phyloP scores from a whole-genome alignment of 2,888 invertebrate genomes.

The Ophonus ardosiacus region DNA sequence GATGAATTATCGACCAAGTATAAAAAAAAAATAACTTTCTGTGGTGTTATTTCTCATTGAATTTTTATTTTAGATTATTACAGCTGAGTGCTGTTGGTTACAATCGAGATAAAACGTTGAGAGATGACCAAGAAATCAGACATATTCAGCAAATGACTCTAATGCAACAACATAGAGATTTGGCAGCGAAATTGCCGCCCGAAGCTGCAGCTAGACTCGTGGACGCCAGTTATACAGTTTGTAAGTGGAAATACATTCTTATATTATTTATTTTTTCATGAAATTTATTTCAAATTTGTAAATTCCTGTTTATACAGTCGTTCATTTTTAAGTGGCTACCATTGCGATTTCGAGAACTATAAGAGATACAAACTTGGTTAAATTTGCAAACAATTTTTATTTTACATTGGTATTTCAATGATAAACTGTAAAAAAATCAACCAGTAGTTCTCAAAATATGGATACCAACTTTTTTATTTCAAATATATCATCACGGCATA shows the following conservation, averaged over 20 bases:
- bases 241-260: slow-evolving; percentile 77
- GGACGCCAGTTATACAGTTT: slow-evolving; percentile 84
- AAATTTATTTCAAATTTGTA: too few species aligned
- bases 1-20: slow-evolving; percentile 71
- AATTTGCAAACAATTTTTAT: too few species aligned
- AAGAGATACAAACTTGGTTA: too few species aligned
- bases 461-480: too few species aligned
- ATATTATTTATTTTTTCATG: not conserved
- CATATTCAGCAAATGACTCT: slow-evolving; percentile 85
- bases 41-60: not conserved
- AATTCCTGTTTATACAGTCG: too few species aligned
- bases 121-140: slow-evolving; percentile 86
- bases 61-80: slow-evolving; percentile 79
- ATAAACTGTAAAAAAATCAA: too few species aligned
- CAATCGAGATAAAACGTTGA: slow-evolving; percentile 83
- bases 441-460: too few species aligned
- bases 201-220: slow-evolving; percentile 85
- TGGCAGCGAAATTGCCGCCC: slow-evolving; percentile 82
- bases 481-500: too few species aligned
- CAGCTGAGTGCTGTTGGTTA: slow-evolving; percentile 87
- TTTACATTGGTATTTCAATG: too few species aligned
- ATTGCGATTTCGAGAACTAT: too few species aligned
- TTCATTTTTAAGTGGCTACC: too few species aligned
- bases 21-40: slow-evolving; percentile 62
- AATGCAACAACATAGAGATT: slow-evolving; percentile 83